A percentile compares a stretch with the other conserved stretches of the same genome.
phyloP scores from a whole-genome alignment of 2,113 vertebrate genomes.

The Condylura cristata region DNA sequence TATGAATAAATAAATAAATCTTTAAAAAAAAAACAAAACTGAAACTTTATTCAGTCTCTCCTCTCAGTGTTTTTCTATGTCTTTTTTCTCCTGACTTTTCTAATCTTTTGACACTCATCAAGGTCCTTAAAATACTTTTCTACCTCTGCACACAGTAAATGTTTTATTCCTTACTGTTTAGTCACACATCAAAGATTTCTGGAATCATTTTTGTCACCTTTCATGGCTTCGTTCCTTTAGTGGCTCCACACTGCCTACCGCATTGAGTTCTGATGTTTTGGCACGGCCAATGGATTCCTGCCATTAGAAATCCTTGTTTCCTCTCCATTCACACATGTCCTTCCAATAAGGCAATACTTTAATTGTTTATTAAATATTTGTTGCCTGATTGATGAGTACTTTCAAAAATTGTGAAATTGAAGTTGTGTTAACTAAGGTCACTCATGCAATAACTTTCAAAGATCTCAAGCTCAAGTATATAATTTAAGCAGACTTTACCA shows the following conservation, averaged over 20 bases:
- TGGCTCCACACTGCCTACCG: background rate
- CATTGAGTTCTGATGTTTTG: background rate
- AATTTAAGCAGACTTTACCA: background rate
- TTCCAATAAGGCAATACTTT: background rate
- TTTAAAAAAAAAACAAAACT: no score
- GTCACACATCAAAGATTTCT: background rate
- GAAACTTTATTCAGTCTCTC: background rate
- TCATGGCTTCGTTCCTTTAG: background rate
- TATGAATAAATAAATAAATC: no score
- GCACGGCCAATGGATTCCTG: background rate
- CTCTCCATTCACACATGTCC: background rate
- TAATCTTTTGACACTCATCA: background rate
- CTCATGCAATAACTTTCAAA: background rate
- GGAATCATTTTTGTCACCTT: background rate
- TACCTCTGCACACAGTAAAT: background rate
- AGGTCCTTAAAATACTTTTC: background rate
- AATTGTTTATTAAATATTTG: background rate
- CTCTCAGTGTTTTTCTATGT: background rate
- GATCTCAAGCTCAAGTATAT: background rate
- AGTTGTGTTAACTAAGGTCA: background rate
- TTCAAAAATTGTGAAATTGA: background rate
- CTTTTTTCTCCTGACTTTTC: background rate
- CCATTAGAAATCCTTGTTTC: background rate
- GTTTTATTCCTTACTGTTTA: background rate
- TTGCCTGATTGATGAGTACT: background rate